Evolutionary conservation across 2,113 vertebrate genomes (phyloP).

Genomic region (Fukomys damarensis): DNA sequence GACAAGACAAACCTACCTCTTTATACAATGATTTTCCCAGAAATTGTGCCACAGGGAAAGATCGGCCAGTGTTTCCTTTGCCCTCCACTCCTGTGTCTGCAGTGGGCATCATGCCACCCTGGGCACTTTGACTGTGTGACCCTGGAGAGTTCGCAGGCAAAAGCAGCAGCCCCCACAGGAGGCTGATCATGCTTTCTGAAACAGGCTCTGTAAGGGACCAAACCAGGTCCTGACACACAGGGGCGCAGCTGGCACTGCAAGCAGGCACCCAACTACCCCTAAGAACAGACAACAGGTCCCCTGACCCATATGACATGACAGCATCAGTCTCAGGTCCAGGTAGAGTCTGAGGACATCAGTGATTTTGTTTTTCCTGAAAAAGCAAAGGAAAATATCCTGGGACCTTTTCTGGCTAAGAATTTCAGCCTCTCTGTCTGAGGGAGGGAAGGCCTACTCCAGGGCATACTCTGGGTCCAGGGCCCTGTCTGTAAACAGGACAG

Average conservation of each 20-base stretch:
- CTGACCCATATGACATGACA: background rate
- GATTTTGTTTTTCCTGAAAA: background rate
- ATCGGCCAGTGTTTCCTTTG: background rate
- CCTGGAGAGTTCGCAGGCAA: background rate
- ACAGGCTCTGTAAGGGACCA: background rate
- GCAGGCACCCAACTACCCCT: background rate
- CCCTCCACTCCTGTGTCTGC: background rate
- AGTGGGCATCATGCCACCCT: background rate
- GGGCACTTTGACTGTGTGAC: too few species aligned
- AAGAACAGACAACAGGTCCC: background rate
- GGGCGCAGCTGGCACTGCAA: too few species aligned
- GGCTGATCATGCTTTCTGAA: background rate
- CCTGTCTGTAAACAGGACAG: fast-evolving
- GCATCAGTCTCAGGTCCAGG: background rate
- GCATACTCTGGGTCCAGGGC: background rate
- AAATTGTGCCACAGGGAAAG: background rate
- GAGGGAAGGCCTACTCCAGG: too few species aligned
- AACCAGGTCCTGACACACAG: background rate
- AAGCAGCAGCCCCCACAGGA: fast-evolving
- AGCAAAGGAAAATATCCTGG: background rate
- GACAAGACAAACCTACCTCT: background rate
- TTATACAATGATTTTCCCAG: background rate
- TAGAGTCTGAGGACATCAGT: background rate
- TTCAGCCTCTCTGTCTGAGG: background rate
- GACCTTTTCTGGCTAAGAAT: background rate